Evolutionary conservation across 2,888 invertebrate species (phyloP).

Genomic region (Clanis bilineata): DNA sequence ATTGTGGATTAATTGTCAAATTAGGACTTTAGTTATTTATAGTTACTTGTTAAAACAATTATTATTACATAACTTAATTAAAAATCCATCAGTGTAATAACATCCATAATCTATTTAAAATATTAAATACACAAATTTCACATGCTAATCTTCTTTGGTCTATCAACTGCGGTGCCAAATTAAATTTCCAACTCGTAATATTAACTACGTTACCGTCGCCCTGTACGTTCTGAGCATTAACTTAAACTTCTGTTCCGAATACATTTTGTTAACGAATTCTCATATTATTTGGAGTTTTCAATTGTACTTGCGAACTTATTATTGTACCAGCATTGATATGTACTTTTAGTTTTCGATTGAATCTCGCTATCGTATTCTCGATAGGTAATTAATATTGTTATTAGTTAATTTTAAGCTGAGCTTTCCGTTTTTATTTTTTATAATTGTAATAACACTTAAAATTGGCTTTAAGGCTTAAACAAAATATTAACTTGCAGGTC

Average conservation of each 20-base stretch:
- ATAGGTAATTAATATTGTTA: not conserved
- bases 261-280: constrained; percentile 35
- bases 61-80: too few species aligned
- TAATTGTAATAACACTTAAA: too few species aligned
- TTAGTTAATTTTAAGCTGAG: not conserved
- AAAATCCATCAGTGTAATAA: too few species aligned
- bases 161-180: not conserved
- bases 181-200: constrained; percentile 5
- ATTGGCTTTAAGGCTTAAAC: too few species aligned
- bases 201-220: constrained; percentile 21
- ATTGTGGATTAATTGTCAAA: not conserved
- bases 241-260: constrained; percentile 36
- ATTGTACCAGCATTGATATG: not conserved
- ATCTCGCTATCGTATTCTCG: not conserved
- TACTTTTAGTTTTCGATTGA: not conserved
- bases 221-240: constrained; percentile 29
- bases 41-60: too few species aligned
- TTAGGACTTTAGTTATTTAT: not conserved
- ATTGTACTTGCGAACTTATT: constrained; percentile 11
- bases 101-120: not conserved
- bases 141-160: not conserved
- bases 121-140: constrained; percentile 6
- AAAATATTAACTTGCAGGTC: too few species aligned
- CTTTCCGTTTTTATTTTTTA: too few species aligned
- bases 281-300: constrained; percentile 22